Percentiles rank a stretch among this genome's conserved stretches.
Conservation (phyloP, 2,113 vertebrate species). For the Pseudolaguvia tuberculata region DNA sequence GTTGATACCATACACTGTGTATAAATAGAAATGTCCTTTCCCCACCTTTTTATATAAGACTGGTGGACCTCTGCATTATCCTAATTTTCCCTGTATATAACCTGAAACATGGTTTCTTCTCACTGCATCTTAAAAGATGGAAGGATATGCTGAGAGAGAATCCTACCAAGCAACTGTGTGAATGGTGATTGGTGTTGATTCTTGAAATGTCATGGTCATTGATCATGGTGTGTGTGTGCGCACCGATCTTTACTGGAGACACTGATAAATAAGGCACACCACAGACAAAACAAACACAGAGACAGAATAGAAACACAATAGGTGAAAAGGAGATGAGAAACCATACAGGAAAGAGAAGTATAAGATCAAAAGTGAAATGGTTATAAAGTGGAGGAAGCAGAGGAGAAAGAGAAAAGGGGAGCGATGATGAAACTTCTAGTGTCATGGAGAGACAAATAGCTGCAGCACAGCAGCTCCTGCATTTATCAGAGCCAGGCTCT, state of each 20-base stretch:
- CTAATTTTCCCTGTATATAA: neutral
- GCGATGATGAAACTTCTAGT: conserved; percentile 39
- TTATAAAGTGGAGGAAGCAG: conserved; percentile 17
- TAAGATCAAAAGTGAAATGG: conserved; percentile 22
- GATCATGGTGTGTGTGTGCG: conserved; percentile 30
- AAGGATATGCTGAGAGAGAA: neutral
- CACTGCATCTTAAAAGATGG: neutral
- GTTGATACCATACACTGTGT: neutral
- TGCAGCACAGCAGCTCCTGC: conserved; percentile 34
- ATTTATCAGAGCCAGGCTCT: conserved; percentile 47
- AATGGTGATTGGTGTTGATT: conserved; percentile 18
- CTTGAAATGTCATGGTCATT: conserved; percentile 29
- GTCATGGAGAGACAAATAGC: conserved; percentile 41
- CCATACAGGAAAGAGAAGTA: neutral
- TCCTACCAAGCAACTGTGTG: neutral
- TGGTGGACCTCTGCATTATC: neutral
- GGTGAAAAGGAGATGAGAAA: conserved; percentile 7
- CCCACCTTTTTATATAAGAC: neutral
- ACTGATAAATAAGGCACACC: conserved; percentile 3
- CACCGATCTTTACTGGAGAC: conserved; percentile 15
- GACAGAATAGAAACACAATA: neutral
- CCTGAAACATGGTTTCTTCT: neutral
- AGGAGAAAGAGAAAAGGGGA: conserved; percentile 5
- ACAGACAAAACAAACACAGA: conserved; percentile 14
- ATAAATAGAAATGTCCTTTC: neutral